Evolutionary conservation across 2,113 vertebrate species (phyloP).

Genomic region (Microtus oregoni): DNA sequence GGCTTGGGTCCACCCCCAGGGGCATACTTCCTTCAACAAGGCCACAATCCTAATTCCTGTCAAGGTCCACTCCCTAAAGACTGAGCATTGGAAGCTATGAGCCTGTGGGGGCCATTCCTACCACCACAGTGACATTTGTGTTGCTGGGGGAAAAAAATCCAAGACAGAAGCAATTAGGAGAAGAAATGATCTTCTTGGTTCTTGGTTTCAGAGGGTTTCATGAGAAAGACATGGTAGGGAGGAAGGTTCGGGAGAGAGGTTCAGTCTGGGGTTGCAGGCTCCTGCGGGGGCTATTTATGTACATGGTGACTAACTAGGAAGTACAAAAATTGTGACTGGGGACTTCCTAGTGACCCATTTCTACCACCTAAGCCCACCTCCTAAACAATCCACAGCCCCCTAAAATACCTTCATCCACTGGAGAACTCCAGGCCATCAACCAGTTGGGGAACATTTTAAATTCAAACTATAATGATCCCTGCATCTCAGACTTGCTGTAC

Average conservation of each 20-base stretch:
- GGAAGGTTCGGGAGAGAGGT: neutral
- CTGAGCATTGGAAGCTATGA: neutral
- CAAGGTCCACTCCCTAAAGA: neutral
- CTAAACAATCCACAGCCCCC: neutral
- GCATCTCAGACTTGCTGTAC: neutral
- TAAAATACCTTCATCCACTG: neutral
- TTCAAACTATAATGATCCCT: neutral
- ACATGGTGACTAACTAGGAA: neutral
- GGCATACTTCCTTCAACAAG: neutral
- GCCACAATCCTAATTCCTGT: neutral
- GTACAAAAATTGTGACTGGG: neutral
- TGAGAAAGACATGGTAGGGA: neutral
- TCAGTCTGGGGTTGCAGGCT: too few species aligned
- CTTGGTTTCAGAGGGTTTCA: neutral
- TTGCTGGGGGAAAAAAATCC: neutral
- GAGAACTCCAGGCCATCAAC: neutral
- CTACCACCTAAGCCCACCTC: neutral
- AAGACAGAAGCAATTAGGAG: neutral
- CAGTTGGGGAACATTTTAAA: neutral
- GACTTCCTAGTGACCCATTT: neutral
- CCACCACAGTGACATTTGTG: neutral
- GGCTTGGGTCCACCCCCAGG: neutral
- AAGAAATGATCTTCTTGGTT: neutral
- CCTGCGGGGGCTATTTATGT: neutral
- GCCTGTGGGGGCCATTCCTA: neutral